These are phyloP conservation scores for Mormyrus proboscirostris DNA, from an alignment of 2,797 vertebrate species.

Conservation along the genomic window DNA sequence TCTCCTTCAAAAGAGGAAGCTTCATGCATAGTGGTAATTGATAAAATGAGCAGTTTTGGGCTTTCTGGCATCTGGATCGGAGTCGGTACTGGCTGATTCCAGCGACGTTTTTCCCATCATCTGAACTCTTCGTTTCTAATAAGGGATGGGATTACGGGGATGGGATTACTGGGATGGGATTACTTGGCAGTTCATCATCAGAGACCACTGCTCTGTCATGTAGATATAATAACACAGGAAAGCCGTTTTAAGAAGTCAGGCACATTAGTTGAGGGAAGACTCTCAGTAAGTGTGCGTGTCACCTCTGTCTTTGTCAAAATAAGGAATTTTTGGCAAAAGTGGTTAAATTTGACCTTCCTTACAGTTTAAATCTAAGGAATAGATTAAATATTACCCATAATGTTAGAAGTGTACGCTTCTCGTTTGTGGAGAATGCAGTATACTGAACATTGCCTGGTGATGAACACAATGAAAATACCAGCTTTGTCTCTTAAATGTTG, in stretches of 20 bases:
- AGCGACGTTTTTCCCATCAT: not conserved
- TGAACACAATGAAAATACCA: not conserved
- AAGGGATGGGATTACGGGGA: not conserved
- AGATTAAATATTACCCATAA: not conserved
- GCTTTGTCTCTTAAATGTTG: not conserved
- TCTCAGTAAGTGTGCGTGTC: not conserved
- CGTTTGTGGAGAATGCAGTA: not conserved
- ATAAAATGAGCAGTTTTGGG: not conserved
- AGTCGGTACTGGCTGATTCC: not conserved
- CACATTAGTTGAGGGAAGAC: not conserved
- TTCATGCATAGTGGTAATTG: not conserved
- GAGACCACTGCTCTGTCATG: not conserved
- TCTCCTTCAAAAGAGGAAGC: not conserved
- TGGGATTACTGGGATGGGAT: too few relatives aligned
- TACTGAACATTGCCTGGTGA: not conserved
- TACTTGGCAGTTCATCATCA: not conserved
- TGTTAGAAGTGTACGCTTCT: not conserved
- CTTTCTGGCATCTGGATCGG: not conserved
- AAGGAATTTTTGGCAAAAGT: not conserved
- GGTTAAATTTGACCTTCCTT: not conserved
- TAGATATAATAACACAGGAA: not conserved
- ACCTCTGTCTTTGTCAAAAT: not conserved
- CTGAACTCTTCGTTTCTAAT: not conserved
- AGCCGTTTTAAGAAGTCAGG: not conserved
- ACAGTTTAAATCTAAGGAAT: not conserved